phyloP scores from a whole-genome alignment of 64 coral and sea anemone species.

The Stylophora pistillata region DNA sequence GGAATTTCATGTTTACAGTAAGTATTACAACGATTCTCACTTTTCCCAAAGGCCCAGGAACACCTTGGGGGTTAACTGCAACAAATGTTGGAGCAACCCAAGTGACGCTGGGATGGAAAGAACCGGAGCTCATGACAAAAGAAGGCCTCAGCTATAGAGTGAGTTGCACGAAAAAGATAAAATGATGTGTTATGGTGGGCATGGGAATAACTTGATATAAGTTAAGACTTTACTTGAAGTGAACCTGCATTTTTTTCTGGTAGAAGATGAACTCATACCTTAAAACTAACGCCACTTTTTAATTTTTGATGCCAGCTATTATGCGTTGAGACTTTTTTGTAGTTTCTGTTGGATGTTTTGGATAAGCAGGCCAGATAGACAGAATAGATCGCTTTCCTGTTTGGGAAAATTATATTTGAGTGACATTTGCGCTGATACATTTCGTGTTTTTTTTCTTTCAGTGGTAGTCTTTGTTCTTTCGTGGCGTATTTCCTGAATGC shows the following conservation, averaged over 20 bases:
- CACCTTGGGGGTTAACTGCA: not conserved
- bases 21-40: not conserved
- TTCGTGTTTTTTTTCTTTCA: no score
- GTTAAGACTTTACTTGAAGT: not conserved
- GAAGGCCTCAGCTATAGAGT: not conserved
- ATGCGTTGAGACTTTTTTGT: no score
- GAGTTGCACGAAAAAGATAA: not conserved
- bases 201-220: not conserved
- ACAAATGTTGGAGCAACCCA: not conserved
- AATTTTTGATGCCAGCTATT: no score
- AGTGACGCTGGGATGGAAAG: not conserved
- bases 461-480: not conserved
- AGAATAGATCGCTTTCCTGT: no score
- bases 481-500: not conserved
- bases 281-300: no score
- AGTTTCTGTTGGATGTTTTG: no score
- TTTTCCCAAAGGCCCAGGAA: not conserved
- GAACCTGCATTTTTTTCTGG: no score
- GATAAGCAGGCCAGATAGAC: no score
- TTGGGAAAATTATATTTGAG: no score
- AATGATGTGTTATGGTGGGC: not conserved
- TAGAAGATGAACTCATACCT: no score
- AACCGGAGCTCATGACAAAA: not conserved
- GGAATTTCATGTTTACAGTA: not conserved
- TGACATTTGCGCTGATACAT: no score